Conservation (phyloP, 2,888 invertebrate genomes). For the Nemurella pictetii region DNA sequence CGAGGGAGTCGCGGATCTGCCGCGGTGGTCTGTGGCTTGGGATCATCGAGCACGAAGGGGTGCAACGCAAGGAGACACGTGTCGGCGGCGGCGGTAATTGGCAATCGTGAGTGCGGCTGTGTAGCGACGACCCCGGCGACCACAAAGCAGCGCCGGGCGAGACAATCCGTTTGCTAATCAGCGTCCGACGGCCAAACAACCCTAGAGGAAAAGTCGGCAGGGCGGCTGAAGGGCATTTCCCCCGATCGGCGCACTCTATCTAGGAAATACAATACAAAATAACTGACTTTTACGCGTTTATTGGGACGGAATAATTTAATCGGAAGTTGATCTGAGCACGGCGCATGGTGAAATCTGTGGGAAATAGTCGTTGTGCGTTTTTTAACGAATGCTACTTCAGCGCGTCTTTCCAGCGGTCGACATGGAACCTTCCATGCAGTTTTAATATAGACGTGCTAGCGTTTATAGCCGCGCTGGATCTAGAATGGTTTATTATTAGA, state of each 20-base stretch:
- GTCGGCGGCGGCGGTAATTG: neutral
- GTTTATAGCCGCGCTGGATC: neutral
- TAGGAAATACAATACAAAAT: neutral
- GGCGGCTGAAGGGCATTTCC: neutral
- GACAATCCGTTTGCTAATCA: neutral
- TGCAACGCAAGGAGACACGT: neutral
- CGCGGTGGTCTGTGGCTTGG: neutral
- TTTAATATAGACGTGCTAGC: neutral
- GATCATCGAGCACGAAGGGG: neutral
- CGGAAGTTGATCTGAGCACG: neutral
- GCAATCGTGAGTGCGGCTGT: neutral
- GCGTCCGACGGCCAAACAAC: neutral
- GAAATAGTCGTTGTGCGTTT: too few species aligned
- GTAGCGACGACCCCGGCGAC: too few species aligned
- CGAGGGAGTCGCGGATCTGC: neutral
- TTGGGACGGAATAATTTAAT: conserved; percentile 1
- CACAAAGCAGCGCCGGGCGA: neutral
- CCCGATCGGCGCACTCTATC: neutral
- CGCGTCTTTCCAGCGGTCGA: neutral
- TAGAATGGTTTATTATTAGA: neutral
- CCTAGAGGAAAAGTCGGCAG: too few species aligned
- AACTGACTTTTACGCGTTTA: neutral
- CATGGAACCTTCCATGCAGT: neutral
- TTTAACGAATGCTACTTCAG: too few species aligned
- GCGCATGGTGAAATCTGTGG: too few species aligned